A percentile compares a stretch with the other conserved stretches of the same genome.
Evolutionary conservation across 2,888 invertebrate genomes (phyloP).

Genomic region (Caenorhabditis becei): DNA sequence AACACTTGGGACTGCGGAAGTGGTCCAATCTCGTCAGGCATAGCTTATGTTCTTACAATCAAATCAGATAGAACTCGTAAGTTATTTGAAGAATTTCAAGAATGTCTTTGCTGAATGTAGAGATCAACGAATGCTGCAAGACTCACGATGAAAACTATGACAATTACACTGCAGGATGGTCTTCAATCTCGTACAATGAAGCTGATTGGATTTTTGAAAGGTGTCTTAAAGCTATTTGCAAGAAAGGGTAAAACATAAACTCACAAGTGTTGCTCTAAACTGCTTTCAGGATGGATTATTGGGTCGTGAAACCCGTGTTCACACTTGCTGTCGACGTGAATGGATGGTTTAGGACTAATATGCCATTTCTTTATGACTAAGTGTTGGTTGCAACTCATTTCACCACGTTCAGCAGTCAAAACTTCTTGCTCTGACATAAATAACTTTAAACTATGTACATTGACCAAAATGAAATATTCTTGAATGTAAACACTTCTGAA

Average conservation of each 20-base stretch:
- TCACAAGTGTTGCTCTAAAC: no score
- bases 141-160: not conserved
- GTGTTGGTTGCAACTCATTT: no score
- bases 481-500: no score
- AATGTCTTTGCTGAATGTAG: not conserved
- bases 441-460: no score
- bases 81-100: not conserved
- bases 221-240: constrained; percentile 1
- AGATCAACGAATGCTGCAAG: not conserved
- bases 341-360: not conserved
- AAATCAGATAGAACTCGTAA: not conserved
- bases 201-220: constrained; percentile 7
- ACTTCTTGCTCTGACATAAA: no score
- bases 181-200: not conserved
- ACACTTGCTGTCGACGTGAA: not conserved
- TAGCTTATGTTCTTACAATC: not conserved
- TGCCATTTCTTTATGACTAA: no score
- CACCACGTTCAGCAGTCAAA: no score
- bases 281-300: not conserved
- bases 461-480: no score
- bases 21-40: not conserved
- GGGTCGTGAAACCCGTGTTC: not conserved
- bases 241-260: not conserved
- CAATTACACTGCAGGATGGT: not conserved
- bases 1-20: not conserved